phyloP scores from a whole-genome alignment of 1,140 invertebrate species.

The Aphidius gifuensis region DNA sequence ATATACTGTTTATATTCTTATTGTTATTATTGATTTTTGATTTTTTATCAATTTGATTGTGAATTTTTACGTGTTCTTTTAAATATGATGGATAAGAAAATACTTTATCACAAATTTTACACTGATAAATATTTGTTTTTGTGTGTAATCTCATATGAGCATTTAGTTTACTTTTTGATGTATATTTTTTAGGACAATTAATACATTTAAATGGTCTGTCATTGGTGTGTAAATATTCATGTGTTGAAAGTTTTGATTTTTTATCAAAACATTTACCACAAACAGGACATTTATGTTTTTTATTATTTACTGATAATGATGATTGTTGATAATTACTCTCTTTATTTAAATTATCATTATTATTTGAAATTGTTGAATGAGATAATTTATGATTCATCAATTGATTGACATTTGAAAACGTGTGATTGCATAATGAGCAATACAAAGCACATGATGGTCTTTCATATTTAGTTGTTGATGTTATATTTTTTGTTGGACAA shows the following conservation, averaged over 20 bases:
- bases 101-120: constrained; percentile 49
- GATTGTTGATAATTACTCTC: too few relatives aligned
- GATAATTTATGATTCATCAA: constrained; percentile 43
- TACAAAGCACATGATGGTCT: constrained; percentile 39
- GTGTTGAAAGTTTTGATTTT: constrained; percentile 50
- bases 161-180: constrained; percentile 48
- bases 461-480: too few relatives aligned
- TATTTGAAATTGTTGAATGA: constrained; percentile 15
- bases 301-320: constrained; percentile 3
- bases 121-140: constrained; percentile 44
- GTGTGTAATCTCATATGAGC: constrained; percentile 50
- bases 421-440: constrained; percentile 45
- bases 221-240: constrained; percentile 44
- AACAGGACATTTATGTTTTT: constrained; percentile 46
- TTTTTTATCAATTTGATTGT: constrained; percentile 26
- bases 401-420: constrained; percentile 42
- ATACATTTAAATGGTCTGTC: constrained; percentile 45
- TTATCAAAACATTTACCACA: constrained; percentile 50
- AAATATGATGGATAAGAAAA: constrained; percentile 52
- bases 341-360: too few relatives aligned
- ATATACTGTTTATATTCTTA: constrained; percentile 21
- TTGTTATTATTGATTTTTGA: too few relatives aligned
- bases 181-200: constrained; percentile 46
- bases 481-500: too few relatives aligned
- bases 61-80: constrained; percentile 46